These are phyloP conservation scores for Anguilla obscura DNA, from an alignment of 2,797 vertebrate species.

Conservation along the genomic window DNA sequence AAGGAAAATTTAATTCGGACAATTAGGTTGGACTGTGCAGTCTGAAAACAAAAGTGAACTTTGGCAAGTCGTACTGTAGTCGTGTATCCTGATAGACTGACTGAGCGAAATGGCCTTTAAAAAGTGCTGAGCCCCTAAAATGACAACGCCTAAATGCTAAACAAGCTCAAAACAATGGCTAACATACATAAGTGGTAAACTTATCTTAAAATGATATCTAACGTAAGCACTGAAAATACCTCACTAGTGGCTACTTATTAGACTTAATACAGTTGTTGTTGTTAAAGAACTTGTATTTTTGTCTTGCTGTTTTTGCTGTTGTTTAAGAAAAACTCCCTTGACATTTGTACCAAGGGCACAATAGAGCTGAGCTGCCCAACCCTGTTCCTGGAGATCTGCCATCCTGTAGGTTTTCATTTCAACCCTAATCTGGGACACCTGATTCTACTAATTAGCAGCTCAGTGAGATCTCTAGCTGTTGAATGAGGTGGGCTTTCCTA, in stretches of 20 bases:
- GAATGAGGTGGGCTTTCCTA: no score
- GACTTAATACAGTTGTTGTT: background rate
- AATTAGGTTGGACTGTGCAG: background rate
- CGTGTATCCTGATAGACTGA: background rate
- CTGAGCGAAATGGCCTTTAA: background rate
- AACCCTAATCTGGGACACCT: no score
- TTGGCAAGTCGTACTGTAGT: background rate
- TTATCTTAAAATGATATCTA: background rate
- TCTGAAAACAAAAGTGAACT: background rate
- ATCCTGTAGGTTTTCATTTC: no score
- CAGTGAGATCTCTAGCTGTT: no score
- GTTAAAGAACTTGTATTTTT: background rate
- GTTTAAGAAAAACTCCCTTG: background rate
- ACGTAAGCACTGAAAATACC: background rate
- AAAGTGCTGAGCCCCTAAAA: background rate
- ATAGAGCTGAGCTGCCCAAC: background rate
- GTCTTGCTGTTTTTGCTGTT: background rate
- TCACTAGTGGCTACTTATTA: background rate
- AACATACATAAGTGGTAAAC: background rate
- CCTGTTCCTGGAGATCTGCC: no score
- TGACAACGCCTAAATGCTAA: background rate
- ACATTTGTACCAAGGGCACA: background rate
- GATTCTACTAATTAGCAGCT: no score
- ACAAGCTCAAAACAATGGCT: background rate
- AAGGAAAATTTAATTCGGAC: background rate